These are phyloP conservation scores for Trematomus loennbergii DNA, from an alignment of 2,113 vertebrate species.

Conservation along the genomic window DNA sequence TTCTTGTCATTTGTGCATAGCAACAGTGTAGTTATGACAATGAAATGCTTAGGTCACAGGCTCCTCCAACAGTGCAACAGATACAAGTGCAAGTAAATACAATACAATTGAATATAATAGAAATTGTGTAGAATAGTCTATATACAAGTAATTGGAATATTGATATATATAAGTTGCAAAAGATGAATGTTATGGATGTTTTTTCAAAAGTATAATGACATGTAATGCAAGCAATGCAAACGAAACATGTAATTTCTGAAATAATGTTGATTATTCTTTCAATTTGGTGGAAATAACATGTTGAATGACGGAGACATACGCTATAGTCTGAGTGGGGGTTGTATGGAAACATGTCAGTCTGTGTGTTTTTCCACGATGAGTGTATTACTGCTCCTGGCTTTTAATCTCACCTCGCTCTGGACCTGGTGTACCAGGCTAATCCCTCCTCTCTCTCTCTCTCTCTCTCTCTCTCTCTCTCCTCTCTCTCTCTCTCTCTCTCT, in stretches of 20 bases:
- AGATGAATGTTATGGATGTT: too few species aligned
- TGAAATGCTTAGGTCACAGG: too few species aligned
- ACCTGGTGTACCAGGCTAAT: conserved; percentile 68
- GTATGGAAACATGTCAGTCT: background rate
- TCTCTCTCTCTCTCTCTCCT: background rate
- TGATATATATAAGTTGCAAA: too few species aligned
- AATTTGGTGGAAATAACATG: background rate
- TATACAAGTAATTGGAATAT: too few species aligned
- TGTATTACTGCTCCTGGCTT: conserved; percentile 50
- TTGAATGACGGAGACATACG: background rate
- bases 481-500: conserved; percentile 9
- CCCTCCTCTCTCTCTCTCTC: conserved; percentile 34
- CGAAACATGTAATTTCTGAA: conserved; percentile 1
- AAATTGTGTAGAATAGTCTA: too few species aligned
- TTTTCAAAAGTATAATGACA: too few species aligned
- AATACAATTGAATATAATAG: too few species aligned
- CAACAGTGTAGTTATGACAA: too few species aligned
- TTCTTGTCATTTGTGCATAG: too few species aligned
- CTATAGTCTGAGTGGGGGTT: background rate
- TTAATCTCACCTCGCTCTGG: conserved; percentile 73
- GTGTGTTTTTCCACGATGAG: conserved; percentile 36
- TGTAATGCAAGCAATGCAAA: background rate
- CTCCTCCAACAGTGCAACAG: too few species aligned
- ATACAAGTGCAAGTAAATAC: too few species aligned
- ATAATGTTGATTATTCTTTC: background rate